phyloP scores from a whole-genome alignment of 2,113 vertebrate genomes.

The Climacteris rufus region DNA sequence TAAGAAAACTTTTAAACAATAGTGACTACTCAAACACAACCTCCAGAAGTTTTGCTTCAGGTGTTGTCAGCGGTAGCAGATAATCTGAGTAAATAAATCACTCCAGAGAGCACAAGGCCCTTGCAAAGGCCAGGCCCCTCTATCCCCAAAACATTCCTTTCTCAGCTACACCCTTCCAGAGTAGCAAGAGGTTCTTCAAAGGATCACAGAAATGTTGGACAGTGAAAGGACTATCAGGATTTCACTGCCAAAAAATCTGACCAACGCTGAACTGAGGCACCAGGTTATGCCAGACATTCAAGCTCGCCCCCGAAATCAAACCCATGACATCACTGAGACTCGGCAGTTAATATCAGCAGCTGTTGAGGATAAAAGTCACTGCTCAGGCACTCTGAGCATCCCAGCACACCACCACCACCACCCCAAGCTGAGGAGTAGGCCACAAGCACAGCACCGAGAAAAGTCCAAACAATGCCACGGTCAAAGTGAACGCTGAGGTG shows the following conservation, averaged over 20 bases:
- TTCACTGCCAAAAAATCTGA: conserved; percentile 36
- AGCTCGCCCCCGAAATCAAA: background rate
- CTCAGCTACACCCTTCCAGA: background rate
- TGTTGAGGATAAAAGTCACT: conserved; percentile 52
- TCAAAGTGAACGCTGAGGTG: accelerated
- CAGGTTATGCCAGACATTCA: conserved; percentile 26
- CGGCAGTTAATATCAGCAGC: conserved; percentile 12
- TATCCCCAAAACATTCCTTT: background rate
- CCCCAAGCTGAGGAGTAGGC: background rate
- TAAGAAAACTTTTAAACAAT: background rate
- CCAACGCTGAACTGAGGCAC: background rate
- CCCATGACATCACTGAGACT: conserved; percentile 12
- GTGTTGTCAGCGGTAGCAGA: background rate
- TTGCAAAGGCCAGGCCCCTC: background rate
- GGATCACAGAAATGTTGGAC: background rate
- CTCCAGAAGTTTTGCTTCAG: background rate
- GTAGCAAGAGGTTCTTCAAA: conserved; percentile 4
- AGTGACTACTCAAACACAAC: background rate
- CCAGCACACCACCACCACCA: background rate
- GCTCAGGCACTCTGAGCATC: conserved; percentile 29
- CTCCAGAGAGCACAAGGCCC: background rate
- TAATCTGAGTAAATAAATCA: background rate
- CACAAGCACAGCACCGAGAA: background rate
- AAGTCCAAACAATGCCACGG: background rate
- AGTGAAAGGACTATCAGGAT: background rate